Evolutionary conservation across 2,797 vertebrate genomes (phyloP).

Genomic region (Eospalax fontanierii): DNA sequence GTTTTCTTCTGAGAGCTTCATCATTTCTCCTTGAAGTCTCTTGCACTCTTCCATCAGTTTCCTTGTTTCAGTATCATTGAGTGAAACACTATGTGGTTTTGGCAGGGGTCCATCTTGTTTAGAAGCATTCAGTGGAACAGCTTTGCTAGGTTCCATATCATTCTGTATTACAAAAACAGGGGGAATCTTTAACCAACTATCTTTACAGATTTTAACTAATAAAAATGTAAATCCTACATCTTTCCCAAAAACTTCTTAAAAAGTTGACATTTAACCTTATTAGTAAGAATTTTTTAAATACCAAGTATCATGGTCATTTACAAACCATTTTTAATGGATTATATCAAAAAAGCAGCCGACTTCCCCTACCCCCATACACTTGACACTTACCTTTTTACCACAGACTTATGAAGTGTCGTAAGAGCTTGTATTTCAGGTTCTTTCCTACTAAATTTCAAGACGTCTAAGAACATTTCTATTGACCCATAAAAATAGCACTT

Average conservation of each 20-base stretch:
- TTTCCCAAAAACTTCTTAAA: conserved; percentile 55
- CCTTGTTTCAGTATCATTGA: conserved; percentile 95
- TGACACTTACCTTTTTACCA: conserved; percentile 67
- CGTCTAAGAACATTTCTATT: conserved; percentile 44
- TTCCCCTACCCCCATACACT: conserved; percentile 33
- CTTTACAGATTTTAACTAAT: conserved; percentile 69
- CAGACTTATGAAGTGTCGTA: conserved; percentile 16
- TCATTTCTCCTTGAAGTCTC: conserved; percentile 95
- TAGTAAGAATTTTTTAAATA: conserved; percentile 37
- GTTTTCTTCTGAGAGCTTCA: conserved; percentile 96
- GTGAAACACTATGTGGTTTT: conserved; percentile 90
- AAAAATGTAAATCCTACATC: conserved; percentile 41
- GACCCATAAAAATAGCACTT: conserved; percentile 57
- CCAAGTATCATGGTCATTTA: background rate
- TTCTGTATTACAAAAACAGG: conserved; percentile 91
- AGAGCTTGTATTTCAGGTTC: conserved; percentile 31
- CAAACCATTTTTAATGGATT: conserved; percentile 41
- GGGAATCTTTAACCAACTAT: conserved; percentile 71
- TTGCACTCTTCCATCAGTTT: conserved; percentile 97
- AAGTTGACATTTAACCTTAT: conserved; percentile 53
- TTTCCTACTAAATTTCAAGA: conserved; percentile 60
- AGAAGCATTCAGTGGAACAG: conserved; percentile 92
- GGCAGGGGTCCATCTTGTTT: conserved; percentile 93
- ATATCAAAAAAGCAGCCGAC: background rate
- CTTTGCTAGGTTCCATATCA: conserved; percentile 94